Conservation (phyloP, 35 echinoderm and acorn worm genomes). For the Apostichopus parvimensis region DNA sequence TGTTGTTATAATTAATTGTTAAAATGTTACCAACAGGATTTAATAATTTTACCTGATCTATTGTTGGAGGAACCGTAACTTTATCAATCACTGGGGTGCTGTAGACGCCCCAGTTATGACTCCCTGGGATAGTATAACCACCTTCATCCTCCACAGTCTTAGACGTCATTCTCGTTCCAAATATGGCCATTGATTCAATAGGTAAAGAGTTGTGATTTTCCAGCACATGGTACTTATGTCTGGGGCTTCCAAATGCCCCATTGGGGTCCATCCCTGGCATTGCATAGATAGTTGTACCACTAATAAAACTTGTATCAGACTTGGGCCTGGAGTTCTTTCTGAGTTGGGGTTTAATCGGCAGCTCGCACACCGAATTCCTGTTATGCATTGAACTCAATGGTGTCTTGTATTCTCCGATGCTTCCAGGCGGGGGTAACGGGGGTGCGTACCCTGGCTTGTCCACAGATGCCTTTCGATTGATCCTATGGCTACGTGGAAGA, state of each 20-base stretch:
- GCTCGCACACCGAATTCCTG: constrained; percentile 17
- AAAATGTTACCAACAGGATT: no score
- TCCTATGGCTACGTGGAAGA: constrained; percentile 13
- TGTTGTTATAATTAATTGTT: no score
- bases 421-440: constrained; percentile 14
- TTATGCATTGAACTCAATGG: neutral
- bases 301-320: constrained; percentile 28
- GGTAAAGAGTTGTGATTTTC: constrained; percentile 33
- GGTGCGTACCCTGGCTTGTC: constrained; percentile 37
- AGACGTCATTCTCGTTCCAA: neutral
- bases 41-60: neutral
- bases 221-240: constrained; percentile 40
- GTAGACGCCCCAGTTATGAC: constrained; percentile 37
- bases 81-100: constrained; percentile 12
- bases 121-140: constrained; percentile 43
- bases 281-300: constrained; percentile 2
- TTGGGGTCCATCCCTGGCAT: constrained; percentile 12
- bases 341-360: neutral
- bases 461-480: constrained; percentile 3
- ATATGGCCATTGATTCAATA: constrained; percentile 2
- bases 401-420: neutral
- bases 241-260: neutral
- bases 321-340: constrained; percentile 7
- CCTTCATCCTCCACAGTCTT: constrained; percentile 38
- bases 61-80: neutral